These are phyloP conservation scores for Smutsia temminckii DNA, from an alignment of 2,797 vertebrate species.

Conservation along the genomic window DNA sequence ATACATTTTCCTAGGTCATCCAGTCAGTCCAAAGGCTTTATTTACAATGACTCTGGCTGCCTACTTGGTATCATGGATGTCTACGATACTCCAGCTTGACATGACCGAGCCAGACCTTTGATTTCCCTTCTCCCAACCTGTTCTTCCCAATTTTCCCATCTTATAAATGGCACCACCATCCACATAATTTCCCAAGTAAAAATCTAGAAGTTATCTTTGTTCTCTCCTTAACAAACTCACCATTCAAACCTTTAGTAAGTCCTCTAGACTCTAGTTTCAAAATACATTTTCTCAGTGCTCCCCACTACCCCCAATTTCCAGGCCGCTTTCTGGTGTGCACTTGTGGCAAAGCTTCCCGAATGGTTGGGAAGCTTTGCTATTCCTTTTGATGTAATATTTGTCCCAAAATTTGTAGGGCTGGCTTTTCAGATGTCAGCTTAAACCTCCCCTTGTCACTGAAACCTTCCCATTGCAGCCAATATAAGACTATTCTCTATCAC, in stretches of 20 bases:
- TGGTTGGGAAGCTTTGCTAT: neutral
- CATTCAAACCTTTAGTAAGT: neutral
- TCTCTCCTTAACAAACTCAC: constrained; percentile 14
- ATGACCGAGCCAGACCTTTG: neutral
- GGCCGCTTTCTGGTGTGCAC: neutral
- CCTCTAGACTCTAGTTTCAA: neutral
- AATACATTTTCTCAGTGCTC: neutral
- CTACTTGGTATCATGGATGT: neutral
- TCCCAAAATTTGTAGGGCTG: neutral
- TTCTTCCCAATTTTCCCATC: neutral
- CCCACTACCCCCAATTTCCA: neutral
- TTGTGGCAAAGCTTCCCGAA: neutral
- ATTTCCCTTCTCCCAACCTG: neutral
- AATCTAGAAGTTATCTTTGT: neutral
- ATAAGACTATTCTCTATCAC: neutral
- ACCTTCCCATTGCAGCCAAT: neutral
- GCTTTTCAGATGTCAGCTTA: neutral
- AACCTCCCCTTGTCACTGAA: neutral
- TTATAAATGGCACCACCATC: neutral
- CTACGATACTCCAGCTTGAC: neutral
- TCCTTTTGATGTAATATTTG: neutral
- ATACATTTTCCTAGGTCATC: neutral
- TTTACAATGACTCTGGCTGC: neutral
- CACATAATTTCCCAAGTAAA: neutral
- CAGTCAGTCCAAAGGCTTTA: neutral